These are phyloP conservation scores for Parapsyche elsis DNA, from an alignment of 1,140 invertebrate genomes.

Conservation along the genomic window DNA sequence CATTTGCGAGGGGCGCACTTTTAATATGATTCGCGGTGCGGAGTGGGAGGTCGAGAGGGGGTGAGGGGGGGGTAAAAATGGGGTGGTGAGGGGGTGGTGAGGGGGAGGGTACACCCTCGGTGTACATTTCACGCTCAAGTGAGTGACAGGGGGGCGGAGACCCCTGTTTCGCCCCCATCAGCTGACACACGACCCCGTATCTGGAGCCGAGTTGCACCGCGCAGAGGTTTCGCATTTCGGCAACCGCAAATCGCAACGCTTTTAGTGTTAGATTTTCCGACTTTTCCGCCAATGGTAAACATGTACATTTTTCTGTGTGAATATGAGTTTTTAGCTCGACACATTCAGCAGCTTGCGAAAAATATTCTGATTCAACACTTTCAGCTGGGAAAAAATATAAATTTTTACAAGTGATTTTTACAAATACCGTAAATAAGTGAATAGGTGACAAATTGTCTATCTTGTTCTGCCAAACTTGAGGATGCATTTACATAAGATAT, in stretches of 20 bases:
- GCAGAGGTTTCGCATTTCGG: neutral
- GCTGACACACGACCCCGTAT: conserved; percentile 48
- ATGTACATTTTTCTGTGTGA: neutral
- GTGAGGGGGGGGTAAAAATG: neutral
- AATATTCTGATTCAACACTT: too few species aligned
- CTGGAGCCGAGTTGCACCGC: conserved; percentile 50
- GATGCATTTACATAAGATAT: too few species aligned
- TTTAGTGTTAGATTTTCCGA: neutral
- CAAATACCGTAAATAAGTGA: too few species aligned
- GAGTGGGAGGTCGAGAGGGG: neutral
- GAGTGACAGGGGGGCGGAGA: conserved; percentile 48
- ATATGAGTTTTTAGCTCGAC: neutral
- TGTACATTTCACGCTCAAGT: conserved; percentile 55
- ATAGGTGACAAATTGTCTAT: too few species aligned
- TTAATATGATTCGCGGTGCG: conserved; percentile 15
- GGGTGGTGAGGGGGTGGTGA: neutral
- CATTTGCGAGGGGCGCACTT: conserved; percentile 11
- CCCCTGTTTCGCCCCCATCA: neutral
- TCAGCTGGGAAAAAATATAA: too few species aligned
- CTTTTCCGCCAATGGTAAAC: neutral
- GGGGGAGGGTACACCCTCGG: neutral
- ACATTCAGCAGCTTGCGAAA: neutral
- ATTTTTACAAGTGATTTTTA: too few species aligned
- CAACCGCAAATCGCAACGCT: neutral
- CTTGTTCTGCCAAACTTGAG: too few species aligned